phyloP scores from a whole-genome alignment of 2,113 vertebrate species.

The Scolopax mira region DNA sequence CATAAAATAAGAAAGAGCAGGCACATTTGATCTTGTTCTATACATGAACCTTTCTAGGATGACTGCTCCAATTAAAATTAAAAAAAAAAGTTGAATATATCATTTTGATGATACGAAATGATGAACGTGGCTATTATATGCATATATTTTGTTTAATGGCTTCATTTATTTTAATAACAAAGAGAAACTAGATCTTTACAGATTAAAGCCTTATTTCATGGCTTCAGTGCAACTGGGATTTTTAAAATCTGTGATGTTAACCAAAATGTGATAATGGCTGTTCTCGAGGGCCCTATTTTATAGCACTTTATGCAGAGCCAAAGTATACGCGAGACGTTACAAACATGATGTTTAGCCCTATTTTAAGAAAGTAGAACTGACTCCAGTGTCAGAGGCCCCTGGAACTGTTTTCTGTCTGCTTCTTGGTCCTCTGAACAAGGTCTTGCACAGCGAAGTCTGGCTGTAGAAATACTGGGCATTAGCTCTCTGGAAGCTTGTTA shows the following conservation, averaged over 20 bases:
- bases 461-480: conserved; percentile 10
- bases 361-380: conserved; percentile 56
- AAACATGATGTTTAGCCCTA: conserved; percentile 49
- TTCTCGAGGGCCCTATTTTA: conserved; percentile 73
- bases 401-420: conserved; percentile 28
- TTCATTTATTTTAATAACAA: conserved; percentile 82
- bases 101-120: conserved; percentile 64
- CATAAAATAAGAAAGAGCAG: conserved; percentile 44
- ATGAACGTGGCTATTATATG: conserved; percentile 63
- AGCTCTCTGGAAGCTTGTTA: conserved; percentile 23
- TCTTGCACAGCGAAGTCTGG: background rate
- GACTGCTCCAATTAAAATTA: conserved; percentile 46
- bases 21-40: conserved; percentile 45
- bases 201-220: conserved; percentile 73
- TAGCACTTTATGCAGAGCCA: conserved; percentile 64
- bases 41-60: conserved; percentile 11
- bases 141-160: conserved; percentile 74
- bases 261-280: conserved; percentile 77
- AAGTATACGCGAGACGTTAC: conserved; percentile 46
- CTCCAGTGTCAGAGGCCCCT: conserved; percentile 31
- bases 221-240: conserved; percentile 67
- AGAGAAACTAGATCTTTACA: conserved; percentile 75
- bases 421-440: background rate
- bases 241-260: conserved; percentile 76
- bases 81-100: conserved; percentile 51